Evolutionary conservation across 1,140 invertebrate genomes (phyloP), one percentile per base, ranked within the genome.

Genomic region (Asobara japonica): DNA sequence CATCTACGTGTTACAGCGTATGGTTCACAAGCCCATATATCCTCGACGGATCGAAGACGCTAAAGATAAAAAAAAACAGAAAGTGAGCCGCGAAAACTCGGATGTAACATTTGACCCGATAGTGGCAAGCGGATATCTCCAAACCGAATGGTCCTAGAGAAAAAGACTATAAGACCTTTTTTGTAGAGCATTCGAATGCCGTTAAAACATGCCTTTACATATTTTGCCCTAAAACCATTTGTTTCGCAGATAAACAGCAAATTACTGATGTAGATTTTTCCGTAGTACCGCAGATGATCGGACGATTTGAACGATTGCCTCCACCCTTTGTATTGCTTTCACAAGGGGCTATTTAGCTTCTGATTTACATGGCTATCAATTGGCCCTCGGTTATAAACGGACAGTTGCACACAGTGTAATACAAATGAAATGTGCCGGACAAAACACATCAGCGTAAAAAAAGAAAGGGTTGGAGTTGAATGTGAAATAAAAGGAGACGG

Each of bases 401-500:
- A 56, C 51, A 25, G 51, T 56, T 56, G 51, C 51, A 56, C 51
- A 22, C 18, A 56, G 18, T 56, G 51, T 56, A 56, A 72, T 72
- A 51, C 68, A 65, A 68, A 73, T 73, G 65, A 69, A 64, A 33
- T 10, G 11, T 13, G 51, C 41, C 31, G 31, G 41, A 22, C 33
- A 51, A 45, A 69, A 69, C 41, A 56, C 51, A 68, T 69, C 64
- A 70, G 73, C 66, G 64, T 67, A 67, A 73, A 61, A 68, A 38
- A 45, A 69, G 16, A 20, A 67, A 45, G 48, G 45, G 65, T 33
- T 51, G 65, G 68, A 73, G 61, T 65, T 77, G 73, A 56, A 77
- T 65, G 70, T 76, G 77, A 74, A 78, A 71, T 51, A 72, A 79
- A 74, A 74, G n/a, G 51, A 76, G 71, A 75, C 64, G 69, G 69